Evolutionary conservation across 30 jellyfish, hydroid and myxozoan species (phyloP).

Genomic region (Phacellophora camtschatica): DNA sequence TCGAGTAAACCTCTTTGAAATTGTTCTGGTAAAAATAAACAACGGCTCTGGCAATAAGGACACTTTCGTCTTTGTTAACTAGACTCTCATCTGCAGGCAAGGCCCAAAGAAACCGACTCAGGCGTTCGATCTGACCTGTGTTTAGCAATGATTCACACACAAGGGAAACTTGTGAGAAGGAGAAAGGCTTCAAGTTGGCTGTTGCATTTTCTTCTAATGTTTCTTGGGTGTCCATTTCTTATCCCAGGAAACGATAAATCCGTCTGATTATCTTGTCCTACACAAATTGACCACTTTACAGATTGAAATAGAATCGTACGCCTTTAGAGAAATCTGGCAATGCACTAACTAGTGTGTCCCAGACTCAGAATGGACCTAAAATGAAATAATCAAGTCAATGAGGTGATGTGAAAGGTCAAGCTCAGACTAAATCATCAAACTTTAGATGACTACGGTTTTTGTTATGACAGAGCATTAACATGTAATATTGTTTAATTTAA

Average conservation of each 20-base stretch:
- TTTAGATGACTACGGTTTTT: not conserved
- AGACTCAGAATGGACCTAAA: not conserved
- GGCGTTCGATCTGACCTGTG: conserved; percentile 80
- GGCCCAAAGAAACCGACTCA: conserved; percentile 87
- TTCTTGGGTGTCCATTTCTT: not conserved
- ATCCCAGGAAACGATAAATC: not conserved
- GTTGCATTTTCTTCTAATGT: not conserved
- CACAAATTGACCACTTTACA: not conserved
- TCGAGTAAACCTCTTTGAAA: conserved; percentile 66
- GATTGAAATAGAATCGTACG: not conserved
- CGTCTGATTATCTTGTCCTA: not conserved
- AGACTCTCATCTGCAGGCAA: conserved; percentile 60
- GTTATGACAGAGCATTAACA: conserved; percentile 9
- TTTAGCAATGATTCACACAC: conserved; percentile 80
- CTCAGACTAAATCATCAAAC: not conserved
- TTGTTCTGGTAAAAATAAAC: conserved; percentile 64
- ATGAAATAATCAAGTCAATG: not conserved
- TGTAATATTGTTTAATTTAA: not conserved
- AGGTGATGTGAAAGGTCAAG: not conserved
- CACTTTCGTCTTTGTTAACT: conserved; percentile 51
- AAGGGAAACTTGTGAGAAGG: conserved; percentile 55
- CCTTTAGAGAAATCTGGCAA: not conserved
- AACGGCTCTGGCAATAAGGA: conserved; percentile 66
- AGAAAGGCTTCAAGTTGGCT: conserved; percentile 42
- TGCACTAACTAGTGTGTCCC: not conserved